Conservation (phyloP, 2,888 invertebrate species). For the Cremastobaeus sp. region DNA sequence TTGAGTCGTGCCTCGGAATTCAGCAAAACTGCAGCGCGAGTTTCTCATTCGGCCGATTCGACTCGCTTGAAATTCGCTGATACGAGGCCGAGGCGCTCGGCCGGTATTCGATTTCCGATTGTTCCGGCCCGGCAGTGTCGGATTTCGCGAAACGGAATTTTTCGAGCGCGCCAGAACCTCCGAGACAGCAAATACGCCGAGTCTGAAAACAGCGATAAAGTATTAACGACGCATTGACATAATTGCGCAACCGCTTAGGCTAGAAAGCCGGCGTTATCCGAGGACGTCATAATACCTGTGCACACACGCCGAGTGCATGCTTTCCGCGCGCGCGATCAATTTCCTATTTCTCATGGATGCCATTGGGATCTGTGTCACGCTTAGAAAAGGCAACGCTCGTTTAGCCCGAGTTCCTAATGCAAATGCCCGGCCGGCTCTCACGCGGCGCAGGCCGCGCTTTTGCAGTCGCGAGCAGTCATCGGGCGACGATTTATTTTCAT, state of each 20-base stretch:
- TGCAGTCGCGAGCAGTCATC: too few species aligned
- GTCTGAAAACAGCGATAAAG: constrained; percentile 16
- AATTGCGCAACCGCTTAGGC: constrained; percentile 32
- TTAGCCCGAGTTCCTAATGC: constrained; percentile 19
- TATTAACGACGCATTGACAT: constrained; percentile 25
- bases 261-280: constrained; percentile 31
- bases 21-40: too few species aligned
- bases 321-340: constrained; percentile 15
- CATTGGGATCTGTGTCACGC: constrained; percentile 28
- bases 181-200: not conserved
- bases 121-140: too few species aligned
- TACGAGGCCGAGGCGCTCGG: too few species aligned
- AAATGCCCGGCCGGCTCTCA: constrained; percentile 8
- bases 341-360: constrained; percentile 47
- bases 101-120: too few species aligned
- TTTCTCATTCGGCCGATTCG: too few species aligned
- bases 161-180: not conserved
- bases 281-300: constrained; percentile 28
- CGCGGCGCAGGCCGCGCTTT: not conserved
- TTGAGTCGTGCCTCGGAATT: too few species aligned
- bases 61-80: too few species aligned
- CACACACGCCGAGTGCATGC: constrained; percentile 10
- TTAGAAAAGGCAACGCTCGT: constrained; percentile 33
- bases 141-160: not conserved
- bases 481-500: too few species aligned